phyloP scores from a whole-genome alignment of 1,140 invertebrate species.

The Choristoneura fumiferana region DNA sequence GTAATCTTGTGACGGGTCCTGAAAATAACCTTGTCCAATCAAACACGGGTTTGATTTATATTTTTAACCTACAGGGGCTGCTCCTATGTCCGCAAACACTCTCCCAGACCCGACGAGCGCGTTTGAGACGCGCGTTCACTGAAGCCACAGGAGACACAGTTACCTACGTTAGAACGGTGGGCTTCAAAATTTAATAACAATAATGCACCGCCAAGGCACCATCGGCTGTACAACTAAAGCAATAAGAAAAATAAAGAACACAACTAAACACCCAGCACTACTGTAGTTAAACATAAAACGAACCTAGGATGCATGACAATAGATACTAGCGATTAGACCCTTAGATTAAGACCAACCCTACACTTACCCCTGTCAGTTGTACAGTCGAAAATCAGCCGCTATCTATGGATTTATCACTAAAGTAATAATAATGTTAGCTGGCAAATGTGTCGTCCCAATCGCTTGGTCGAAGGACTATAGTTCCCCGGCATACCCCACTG shows the following conservation, averaged over 20 bases:
- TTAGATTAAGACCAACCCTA: neutral
- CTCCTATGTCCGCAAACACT: conserved; percentile 92
- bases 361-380: conserved; percentile 44
- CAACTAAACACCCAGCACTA: no score
- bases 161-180: conserved; percentile 93
- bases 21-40: conserved; percentile 52
- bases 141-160: conserved; percentile 92
- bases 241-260: neutral
- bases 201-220: conserved; percentile 55
- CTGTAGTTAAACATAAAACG: no score
- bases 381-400: conserved; percentile 53
- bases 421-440: conserved; percentile 70
- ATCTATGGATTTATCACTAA: conserved; percentile 55
- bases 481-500: conserved; percentile 39
- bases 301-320: no score
- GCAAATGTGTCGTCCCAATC: conserved; percentile 71
- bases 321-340: neutral
- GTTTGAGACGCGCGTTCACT: conserved; percentile 90
- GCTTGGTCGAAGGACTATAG: conserved; percentile 61
- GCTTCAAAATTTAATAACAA: conserved; percentile 57
- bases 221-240: conserved; percentile 65
- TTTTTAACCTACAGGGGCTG: conserved; percentile 84
- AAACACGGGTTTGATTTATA: conserved; percentile 57
- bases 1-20: conserved; percentile 62
- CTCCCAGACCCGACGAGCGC: conserved; percentile 89